Percentiles rank a stretch among this genome's conserved stretches.
Conservation (phyloP, 92 coral and sea anemone genomes). For the Phenganax stokvisi region DNA sequence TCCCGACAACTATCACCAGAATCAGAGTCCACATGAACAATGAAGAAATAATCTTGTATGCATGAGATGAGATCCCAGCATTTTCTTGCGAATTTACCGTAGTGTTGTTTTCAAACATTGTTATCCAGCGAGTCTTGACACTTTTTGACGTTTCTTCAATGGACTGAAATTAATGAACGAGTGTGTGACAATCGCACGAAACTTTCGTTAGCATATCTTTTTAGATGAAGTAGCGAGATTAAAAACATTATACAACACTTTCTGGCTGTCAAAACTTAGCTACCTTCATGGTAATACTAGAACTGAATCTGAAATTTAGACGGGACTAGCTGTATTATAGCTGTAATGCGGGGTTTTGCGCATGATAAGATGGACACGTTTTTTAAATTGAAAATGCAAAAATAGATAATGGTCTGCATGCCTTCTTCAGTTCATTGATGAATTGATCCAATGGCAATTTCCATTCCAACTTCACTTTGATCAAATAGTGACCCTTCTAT, state of each 20-base stretch:
- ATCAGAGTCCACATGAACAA: slow-evolving; percentile 29
- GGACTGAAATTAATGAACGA: slow-evolving; percentile 8
- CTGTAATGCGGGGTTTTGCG: too few species aligned
- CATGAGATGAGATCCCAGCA: not conserved
- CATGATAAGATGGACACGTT: too few species aligned
- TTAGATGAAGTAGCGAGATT: slow-evolving; percentile 10
- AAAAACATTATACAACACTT: not conserved
- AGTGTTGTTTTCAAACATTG: slow-evolving; percentile 1
- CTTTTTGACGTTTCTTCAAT: not conserved
- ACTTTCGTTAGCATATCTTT: not conserved
- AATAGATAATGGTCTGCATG: too few species aligned
- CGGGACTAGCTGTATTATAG: too few species aligned
- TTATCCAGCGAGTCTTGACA: slow-evolving; percentile 6
- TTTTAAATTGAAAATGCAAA: too few species aligned
- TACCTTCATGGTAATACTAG: too few species aligned
- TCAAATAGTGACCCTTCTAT: too few species aligned
- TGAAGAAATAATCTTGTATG: slow-evolving; percentile 21
- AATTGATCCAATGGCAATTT: too few species aligned
- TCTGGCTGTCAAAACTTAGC: not conserved
- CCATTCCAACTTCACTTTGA: too few species aligned
- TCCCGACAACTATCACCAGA: slow-evolving; percentile 9
- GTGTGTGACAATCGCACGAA: slow-evolving; percentile 7
- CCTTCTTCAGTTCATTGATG: too few species aligned
- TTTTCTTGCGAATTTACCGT: slow-evolving; percentile 2
- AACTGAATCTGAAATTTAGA: too few species aligned